Evolutionary conservation across 2,797 vertebrate genomes (phyloP).

Genomic region (Fundulus diaphanus): DNA sequence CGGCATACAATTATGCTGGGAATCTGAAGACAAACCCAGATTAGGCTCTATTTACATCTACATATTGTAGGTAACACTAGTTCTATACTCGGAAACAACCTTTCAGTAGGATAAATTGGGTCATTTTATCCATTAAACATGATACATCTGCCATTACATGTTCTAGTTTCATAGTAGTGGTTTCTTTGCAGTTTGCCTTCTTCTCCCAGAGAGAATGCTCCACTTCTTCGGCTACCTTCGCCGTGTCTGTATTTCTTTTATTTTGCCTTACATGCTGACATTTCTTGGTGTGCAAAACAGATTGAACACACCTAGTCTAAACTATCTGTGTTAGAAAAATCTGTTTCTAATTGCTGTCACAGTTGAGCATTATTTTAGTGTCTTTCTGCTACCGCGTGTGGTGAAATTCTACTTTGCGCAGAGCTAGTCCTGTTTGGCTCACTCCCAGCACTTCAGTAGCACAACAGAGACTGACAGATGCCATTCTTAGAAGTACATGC

Average conservation of each 20-base stretch:
- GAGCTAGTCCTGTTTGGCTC: constrained; percentile 34
- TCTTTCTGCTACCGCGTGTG: constrained; percentile 38
- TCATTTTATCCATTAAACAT: constrained; percentile 74
- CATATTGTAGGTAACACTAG: constrained; percentile 55
- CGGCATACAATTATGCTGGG: constrained; percentile 35
- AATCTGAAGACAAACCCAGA: constrained; percentile 57
- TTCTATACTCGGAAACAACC: constrained; percentile 19
- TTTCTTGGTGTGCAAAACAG: background rate
- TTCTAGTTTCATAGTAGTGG: constrained; percentile 57
- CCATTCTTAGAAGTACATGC: constrained; percentile 57
- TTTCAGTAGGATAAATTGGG: constrained; percentile 61
- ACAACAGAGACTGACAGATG: constrained; percentile 61
- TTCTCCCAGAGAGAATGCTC: constrained; percentile 29
- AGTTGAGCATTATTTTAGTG: constrained; percentile 12
- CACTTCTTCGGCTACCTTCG: constrained; percentile 21
- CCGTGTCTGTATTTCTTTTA: constrained; percentile 7
- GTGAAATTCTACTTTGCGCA: constrained; percentile 36
- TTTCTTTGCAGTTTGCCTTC: constrained; percentile 5
- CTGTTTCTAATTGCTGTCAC: constrained; percentile 14
- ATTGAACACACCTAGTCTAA: background rate
- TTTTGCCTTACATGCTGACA: constrained; percentile 6
- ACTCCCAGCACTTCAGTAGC: constrained; percentile 37
- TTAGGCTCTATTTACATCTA: constrained; percentile 64
- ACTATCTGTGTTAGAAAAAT: constrained; percentile 7
- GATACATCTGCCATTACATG: constrained; percentile 64